These are phyloP conservation scores for Oncopodura yosiiana DNA, from an alignment of 1,140 invertebrate genomes.

Conservation along the genomic window DNA sequence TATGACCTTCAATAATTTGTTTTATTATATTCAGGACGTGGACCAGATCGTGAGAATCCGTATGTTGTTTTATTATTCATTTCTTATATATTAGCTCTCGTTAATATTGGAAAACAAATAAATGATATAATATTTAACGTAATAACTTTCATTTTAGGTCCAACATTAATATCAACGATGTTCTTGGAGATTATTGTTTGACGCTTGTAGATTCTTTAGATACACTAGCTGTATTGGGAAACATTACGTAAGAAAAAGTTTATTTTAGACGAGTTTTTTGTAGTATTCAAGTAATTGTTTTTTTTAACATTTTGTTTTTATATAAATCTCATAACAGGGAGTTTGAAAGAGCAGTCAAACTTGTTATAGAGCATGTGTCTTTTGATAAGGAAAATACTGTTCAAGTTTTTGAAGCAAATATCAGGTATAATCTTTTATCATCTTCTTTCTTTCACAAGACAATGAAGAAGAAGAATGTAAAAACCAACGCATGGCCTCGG, in stretches of 20 bases:
- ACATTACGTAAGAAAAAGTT: too few relatives aligned
- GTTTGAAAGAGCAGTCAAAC: constrained; percentile 52
- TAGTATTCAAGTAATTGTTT: too few relatives aligned
- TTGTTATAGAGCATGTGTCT: constrained; percentile 51
- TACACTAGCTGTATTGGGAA: constrained; percentile 55
- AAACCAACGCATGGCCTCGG: neutral
- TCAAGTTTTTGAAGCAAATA: constrained; percentile 62
- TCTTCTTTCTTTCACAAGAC: neutral
- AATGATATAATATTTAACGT: neutral
- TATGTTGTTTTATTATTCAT: constrained; percentile 38
- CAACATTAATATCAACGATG: constrained; percentile 66
- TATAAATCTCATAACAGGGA: too few relatives aligned
- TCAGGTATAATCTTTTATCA: constrained; percentile 43
- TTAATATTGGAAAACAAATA: neutral
- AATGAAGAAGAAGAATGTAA: neutral
- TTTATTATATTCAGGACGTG: constrained; percentile 39
- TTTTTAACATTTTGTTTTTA: too few relatives aligned
- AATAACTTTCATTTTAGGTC: constrained; percentile 42
- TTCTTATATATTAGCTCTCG: neutral
- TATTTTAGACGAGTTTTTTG: too few relatives aligned
- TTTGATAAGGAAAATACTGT: constrained; percentile 57
- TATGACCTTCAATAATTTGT: neutral
- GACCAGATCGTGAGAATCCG: constrained; percentile 52
- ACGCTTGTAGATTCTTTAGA: constrained; percentile 59
- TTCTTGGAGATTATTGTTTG: constrained; percentile 58